Evolutionary conservation across 2,797 vertebrate genomes (phyloP).

Genomic region (Pseudocheirus occidentalis): DNA sequence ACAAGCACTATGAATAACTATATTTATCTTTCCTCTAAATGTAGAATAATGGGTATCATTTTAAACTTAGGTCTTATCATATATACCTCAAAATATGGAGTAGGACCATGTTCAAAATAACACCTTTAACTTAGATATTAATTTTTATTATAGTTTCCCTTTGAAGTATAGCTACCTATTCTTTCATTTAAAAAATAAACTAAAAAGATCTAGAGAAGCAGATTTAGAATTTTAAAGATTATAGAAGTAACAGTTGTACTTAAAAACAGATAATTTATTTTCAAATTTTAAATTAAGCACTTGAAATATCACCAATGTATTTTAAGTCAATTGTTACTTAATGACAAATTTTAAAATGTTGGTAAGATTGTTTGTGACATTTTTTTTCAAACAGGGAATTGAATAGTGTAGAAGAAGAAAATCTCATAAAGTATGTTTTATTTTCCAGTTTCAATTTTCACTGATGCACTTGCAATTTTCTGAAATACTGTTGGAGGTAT

Average conservation of each 20-base stretch:
- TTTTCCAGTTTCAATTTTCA: constrained; percentile 57
- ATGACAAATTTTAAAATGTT: constrained; percentile 37
- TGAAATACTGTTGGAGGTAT: constrained; percentile 21
- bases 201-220: constrained; percentile 15
- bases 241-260: constrained; percentile 3
- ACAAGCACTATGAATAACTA: constrained; percentile 77
- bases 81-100: constrained; percentile 62
- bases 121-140: constrained; percentile 30
- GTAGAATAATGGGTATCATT: constrained; percentile 72
- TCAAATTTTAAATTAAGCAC: constrained; percentile 38
- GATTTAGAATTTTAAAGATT: background rate
- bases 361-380: constrained; percentile 54
- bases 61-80: constrained; percentile 44
- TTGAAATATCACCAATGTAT: constrained; percentile 51
- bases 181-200: constrained; percentile 38
- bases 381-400: constrained; percentile 60
- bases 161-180: constrained; percentile 42
- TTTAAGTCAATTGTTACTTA: constrained; percentile 62
- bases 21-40: constrained; percentile 76
- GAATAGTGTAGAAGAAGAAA: constrained; percentile 56
- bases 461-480: constrained; percentile 35
- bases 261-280: constrained; percentile 44
- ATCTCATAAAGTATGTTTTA: constrained; percentile 44
- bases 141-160: constrained; percentile 12
- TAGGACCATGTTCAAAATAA: background rate